phyloP scores from a whole-genome alignment of 2,888 invertebrate species.

The Andrena bucephala region DNA sequence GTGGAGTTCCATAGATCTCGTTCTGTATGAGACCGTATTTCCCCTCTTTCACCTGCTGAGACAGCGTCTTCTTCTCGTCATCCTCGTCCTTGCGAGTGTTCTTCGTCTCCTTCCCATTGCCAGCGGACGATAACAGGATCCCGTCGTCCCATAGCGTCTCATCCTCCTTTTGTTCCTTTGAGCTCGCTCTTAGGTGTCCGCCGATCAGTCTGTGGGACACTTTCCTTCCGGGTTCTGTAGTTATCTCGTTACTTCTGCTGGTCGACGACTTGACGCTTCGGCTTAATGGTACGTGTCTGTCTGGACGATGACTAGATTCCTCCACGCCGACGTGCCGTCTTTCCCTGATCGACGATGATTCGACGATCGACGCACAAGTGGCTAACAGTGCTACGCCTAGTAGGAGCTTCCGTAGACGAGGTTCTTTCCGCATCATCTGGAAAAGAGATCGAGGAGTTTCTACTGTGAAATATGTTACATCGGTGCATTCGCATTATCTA shows the following conservation, averaged over 20 bases:
- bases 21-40: slow-evolving; percentile 95
- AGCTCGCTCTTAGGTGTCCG: slow-evolving; percentile 87
- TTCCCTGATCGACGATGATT: slow-evolving; percentile 54
- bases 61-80: slow-evolving; percentile 93
- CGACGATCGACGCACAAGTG: slow-evolving; percentile 54
- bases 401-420: slow-evolving; percentile 51
- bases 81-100: slow-evolving; percentile 86
- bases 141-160: slow-evolving; percentile 86
- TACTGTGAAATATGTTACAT: neutral
- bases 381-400: slow-evolving; percentile 65
- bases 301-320: slow-evolving; percentile 70
- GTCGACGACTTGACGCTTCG: slow-evolving; percentile 57
- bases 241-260: slow-evolving; percentile 70
- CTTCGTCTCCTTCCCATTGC: slow-evolving; percentile 88
- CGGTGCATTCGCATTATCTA: too few relatives aligned
- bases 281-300: slow-evolving; percentile 22
- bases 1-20: slow-evolving; percentile 89
- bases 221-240: slow-evolving; percentile 67
- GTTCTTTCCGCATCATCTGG: slow-evolving; percentile 65
- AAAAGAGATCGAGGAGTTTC: slow-evolving; percentile 31
- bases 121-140: slow-evolving; percentile 90
- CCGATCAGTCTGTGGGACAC: slow-evolving; percentile 87
- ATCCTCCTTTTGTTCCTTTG: slow-evolving; percentile 66
- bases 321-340: slow-evolving; percentile 65
- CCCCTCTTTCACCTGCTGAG: slow-evolving; percentile 96